Evolutionary conservation across 2,113 vertebrate genomes (phyloP).

Genomic region (Haemorhous mexicanus): DNA sequence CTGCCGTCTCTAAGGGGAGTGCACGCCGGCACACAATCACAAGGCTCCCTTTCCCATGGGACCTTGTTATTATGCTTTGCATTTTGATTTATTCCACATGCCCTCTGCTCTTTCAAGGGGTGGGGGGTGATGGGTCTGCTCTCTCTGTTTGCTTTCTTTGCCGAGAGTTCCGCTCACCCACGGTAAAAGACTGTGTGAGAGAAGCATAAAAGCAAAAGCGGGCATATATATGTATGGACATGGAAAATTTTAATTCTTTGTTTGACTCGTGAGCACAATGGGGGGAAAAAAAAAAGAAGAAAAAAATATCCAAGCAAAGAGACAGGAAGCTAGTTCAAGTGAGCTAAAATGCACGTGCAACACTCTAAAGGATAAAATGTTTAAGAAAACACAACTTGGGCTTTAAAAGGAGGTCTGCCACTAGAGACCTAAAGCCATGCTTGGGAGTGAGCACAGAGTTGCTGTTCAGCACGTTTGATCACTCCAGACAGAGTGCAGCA

Average conservation of each 20-base stretch:
- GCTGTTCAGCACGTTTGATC: neutral
- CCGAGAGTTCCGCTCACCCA: conserved; percentile 12
- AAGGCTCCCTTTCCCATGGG: conserved; percentile 64
- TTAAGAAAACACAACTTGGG: neutral
- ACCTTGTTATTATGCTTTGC: conserved; percentile 37
- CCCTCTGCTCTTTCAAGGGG: conserved; percentile 56
- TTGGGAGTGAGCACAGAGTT: neutral
- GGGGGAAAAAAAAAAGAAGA: neutral
- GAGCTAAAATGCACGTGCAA: neutral
- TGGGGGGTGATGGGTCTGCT: conserved; percentile 29
- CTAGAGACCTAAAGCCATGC: neutral
- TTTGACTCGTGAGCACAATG: neutral
- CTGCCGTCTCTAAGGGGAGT: conserved; percentile 49
- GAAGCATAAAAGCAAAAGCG: neutral
- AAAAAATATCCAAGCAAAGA: neutral
- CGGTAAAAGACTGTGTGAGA: neutral
- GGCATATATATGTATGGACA: neutral
- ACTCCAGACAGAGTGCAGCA: neutral
- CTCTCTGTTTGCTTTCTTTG: conserved; percentile 71
- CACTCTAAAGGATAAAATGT: neutral
- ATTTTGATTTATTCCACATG: conserved; percentile 76
- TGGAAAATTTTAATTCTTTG: neutral
- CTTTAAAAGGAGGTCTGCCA: neutral
- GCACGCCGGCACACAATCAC: conserved; percentile 49
- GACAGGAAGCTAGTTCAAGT: neutral